These are phyloP conservation scores for Marisa cornuarietis DNA, from an alignment of 1,140 invertebrate species.

Conservation along the genomic window DNA sequence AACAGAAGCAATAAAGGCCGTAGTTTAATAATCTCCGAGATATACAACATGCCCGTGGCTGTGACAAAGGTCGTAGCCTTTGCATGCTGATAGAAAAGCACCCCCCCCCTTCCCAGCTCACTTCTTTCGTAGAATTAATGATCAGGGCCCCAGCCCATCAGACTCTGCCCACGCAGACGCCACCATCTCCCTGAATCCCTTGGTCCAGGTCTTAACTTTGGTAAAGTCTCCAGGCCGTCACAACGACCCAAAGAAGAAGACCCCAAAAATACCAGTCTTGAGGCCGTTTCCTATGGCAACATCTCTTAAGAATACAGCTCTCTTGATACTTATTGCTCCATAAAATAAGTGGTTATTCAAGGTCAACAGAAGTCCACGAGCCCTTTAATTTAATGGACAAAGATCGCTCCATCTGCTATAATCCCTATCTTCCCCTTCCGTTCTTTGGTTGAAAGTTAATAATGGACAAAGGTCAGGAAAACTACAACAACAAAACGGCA, in stretches of 20 bases:
- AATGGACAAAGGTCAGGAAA: no score
- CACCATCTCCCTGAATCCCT: background rate
- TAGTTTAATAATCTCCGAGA: conserved; percentile 5
- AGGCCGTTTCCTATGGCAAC: background rate
- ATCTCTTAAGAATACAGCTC: background rate
- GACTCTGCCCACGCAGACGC: background rate
- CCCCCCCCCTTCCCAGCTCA: background rate
- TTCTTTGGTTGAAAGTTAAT: background rate
- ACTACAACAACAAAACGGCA: no score
- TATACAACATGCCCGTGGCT: background rate
- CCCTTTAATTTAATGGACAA: background rate
- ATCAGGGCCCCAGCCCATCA: background rate
- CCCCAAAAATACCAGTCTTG: background rate
- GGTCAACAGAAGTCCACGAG: background rate
- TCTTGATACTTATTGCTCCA: no score
- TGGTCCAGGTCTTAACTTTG: no score
- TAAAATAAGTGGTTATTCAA: background rate
- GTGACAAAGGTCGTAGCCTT: background rate
- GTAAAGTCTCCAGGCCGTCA: background rate
- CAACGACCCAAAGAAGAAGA: background rate
- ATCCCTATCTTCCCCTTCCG: background rate
- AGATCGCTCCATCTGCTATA: background rate
- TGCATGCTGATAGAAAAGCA: background rate
- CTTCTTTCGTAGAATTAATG: background rate
- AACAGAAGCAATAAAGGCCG: conserved; percentile 10